Evolutionary conservation across 2,113 vertebrate genomes (phyloP).

Genomic region (Bubalus kerabau): DNA sequence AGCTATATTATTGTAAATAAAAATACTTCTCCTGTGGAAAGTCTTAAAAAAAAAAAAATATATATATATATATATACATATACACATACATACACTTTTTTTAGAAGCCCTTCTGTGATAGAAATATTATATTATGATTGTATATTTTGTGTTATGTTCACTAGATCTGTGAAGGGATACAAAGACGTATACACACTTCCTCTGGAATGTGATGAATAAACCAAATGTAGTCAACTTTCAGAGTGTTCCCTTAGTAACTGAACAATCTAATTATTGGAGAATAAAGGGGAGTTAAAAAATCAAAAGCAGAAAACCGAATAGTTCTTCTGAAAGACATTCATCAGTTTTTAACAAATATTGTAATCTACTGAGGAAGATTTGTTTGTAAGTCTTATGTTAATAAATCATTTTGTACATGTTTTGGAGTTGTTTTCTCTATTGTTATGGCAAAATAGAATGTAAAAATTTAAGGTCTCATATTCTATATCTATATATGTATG

Average conservation of each 20-base stretch:
- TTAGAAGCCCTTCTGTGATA: not conserved
- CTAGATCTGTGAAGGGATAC: not conserved
- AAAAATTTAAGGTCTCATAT: not conserved
- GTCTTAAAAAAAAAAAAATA: not conserved
- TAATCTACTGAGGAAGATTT: not conserved
- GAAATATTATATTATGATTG: not conserved
- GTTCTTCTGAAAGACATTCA: not conserved
- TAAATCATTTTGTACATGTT: not conserved
- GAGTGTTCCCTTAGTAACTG: not conserved
- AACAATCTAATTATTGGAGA: not conserved
- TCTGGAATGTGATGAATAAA: not conserved
- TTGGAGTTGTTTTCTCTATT: not conserved
- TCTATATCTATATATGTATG: not conserved
- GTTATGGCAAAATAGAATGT: not conserved
- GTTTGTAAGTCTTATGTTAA: not conserved
- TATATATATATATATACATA: not conserved
- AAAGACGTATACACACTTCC: not conserved
- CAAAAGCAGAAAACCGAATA: not conserved
- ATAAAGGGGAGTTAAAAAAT: not conserved
- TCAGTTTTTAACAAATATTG: not conserved
- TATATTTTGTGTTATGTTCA: not conserved
- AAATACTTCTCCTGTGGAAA: not conserved
- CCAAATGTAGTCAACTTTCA: not conserved
- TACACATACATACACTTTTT: not conserved
- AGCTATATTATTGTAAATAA: not conserved